Base-by-base conservation (phyloP, 2,888 invertebrate genomes). In the Dascillus cervinus region DNA sequence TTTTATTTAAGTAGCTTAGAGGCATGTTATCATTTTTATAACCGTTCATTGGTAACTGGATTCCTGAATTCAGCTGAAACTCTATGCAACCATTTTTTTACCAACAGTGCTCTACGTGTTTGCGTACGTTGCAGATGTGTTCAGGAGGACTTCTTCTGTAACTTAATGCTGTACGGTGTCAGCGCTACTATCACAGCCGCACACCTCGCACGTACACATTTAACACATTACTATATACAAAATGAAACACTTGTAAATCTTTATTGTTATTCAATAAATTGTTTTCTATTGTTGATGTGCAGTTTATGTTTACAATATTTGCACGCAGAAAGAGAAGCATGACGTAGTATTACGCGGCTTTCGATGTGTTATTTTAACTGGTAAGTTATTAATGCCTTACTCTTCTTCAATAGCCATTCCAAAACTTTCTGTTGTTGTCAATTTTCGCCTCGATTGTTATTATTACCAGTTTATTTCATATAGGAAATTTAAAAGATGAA, bases 401-500 rank as follows among this genome's bases (percentile, higher is more conserved):
- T 39, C 32, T 41, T 26, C 31, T 37, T 20, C 29, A 34, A 21
- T 39, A 51, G 59, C 58, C 59, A 58, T 63, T 63, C 61, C 58
- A 57, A 49, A 53, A 53, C 52, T 49, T 47, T 41, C 22, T 39
- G 37, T 33, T 30, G 6, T 13, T 12, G 17, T 15, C 12, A 20
- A 13, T 32, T 32, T 19, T n/a, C 9, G 17, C 17, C 17, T 6
- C 4, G 8, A 17, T n/a, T 6, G 8, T 6, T 17, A 17, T 22
- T 22, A 22, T n/a, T 8, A 8, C 17, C 13, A 23, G n/a, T 13
- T 22, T 34, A 12, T 28, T 30, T 33, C 21, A 29, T 32, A 20
- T 60, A 85, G 85, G 83, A 50, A 78, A 79, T 63, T 67, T 84
- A 38, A 65, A 73, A 41, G 84, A 89, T 55, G 88, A 89, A 64